Evolutionary conservation across 2,113 vertebrate genomes (phyloP), one percentile per base, ranked within the genome.

Genomic region (Salvelinus fontinalis): DNA sequence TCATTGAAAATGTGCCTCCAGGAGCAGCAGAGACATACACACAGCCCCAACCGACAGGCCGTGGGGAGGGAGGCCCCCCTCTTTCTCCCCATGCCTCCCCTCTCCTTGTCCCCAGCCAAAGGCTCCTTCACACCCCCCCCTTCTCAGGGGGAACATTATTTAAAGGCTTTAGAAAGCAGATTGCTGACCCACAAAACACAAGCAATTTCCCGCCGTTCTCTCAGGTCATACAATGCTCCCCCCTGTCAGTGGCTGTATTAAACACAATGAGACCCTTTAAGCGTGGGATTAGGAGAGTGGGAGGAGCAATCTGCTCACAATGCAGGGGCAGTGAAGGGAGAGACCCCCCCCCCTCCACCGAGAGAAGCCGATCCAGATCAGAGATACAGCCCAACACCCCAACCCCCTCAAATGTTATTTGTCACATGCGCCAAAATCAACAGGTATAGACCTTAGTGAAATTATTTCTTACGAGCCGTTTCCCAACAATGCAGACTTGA

Each of bases 191-290:
- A 83, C 86, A 86, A 88, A 89, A 88, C 88, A 87, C 81, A 85
- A 89, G 89, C 86, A 83, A 76, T 57, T 65, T 48, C 81, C 76
- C 81, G 27, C 71, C 64, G 57, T 76, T 44, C 51, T 57, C 74
- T 75, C 59, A 79, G 85, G 89, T 90, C 89, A 44, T 44, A 89
- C 89, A 88, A 91, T 88, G 84, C 88, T 85, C 82, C 39, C 81
- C 82, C 82, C 82, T 80, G 20, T 31, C 11, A 75, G 86, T 86
- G 83, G 86, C 80, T 81, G 90, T 89, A 92, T 91, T 90, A 91
- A 90, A 91, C 91, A 92, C 91, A 92, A 91, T 91, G 90, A 89
- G 87, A 86, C 88, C 89, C 91, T 92, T 91, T 90, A 90, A 92
- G 88, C 86, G 77, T 69, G 78, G 84, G 90, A 91, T 90, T 87